phyloP scores from a whole-genome alignment of 2,113 vertebrate genomes.

The Eclectus roratus region DNA sequence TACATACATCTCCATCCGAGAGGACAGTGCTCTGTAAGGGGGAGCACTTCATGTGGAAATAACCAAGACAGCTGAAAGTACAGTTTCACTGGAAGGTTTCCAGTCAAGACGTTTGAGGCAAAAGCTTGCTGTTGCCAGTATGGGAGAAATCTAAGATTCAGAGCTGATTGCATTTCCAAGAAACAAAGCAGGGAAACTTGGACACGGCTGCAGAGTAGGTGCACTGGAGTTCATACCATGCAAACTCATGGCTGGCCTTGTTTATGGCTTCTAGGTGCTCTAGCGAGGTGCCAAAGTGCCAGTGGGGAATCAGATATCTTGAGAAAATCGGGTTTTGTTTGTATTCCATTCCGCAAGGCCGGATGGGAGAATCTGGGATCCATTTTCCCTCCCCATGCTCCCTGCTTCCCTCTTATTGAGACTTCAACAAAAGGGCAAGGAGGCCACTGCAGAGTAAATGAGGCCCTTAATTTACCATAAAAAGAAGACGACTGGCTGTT shows the following conservation, averaged over 20 bases:
- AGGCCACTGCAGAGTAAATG: constrained; percentile 66
- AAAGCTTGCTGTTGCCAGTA: neutral
- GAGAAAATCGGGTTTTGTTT: constrained; percentile 15
- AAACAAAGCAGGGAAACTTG: neutral
- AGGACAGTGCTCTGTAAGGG: neutral
- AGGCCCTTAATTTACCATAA: constrained; percentile 72
- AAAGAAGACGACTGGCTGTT: constrained; percentile 63
- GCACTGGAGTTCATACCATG: neutral
- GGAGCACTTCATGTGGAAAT: neutral
- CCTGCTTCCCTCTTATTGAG: neutral
- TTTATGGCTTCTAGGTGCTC: neutral
- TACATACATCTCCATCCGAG: neutral
- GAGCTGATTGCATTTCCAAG: constrained; percentile 29
- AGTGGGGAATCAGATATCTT: neutral
- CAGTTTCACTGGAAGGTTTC: neutral
- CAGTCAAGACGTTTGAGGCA: neutral
- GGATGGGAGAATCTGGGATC: constrained; percentile 8
- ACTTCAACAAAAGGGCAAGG: constrained; percentile 34
- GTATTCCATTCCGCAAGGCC: neutral
- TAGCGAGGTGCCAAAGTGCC: neutral
- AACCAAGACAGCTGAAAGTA: neutral
- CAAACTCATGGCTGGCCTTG: neutral
- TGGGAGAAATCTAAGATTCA: constrained; percentile 20
- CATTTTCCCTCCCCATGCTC: neutral
- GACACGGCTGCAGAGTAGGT: neutral